Evolutionary conservation across 2,797 vertebrate genomes (phyloP), one percentile per base, ranked within the genome.

Genomic region (Cottoperca gobio): DNA sequence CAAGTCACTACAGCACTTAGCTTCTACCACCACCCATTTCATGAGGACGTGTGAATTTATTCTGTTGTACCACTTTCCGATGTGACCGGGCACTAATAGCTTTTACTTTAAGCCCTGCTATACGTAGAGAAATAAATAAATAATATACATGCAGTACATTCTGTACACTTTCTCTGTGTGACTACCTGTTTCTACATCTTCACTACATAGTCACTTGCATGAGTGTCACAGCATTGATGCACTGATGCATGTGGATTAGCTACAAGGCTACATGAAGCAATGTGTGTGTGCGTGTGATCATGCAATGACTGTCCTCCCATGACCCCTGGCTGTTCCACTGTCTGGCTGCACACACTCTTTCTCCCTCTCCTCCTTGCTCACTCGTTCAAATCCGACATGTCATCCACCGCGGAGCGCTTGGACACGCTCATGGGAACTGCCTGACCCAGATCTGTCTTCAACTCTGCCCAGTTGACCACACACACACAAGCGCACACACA

Each of bases 391-490:
- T 93, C 90, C 89, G 85, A 90, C 84, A 86, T 91, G 92, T 89
- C 89, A 91, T 89, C 85, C 48, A 10, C 78, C 16, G 39, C 57
- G 5, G 64, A 80, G 85, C 37, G 39, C 85, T 70, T 31, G 43
- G 84, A 90, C 86, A 89, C 79, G 85, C 91, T 91, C 88, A 74
- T 85, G 91, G 91, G 91, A 93, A 79, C 85, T 68, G 86, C 84
- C 80, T 91, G 92, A 92, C 93, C 92, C 88, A 92, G 89, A 92
- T 93, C 91, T 91, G 93, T 93, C 92, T 89, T 69, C 83, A 89
- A 24, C 72, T 79, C 79, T 83, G 75, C 85, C 89, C 88, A 87
- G 76, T 74, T 89, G 91, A 88, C 91, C 82, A 79, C 68, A 77
- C 81, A 72, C 64, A 67, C 57, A 70, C 60, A 67, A 59, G 50